Percentiles rank a stretch among this genome's conserved stretches.
Evolutionary conservation across 92 coral and sea anemone genomes (phyloP).

Genomic region (Micromussa lordhowensis): DNA sequence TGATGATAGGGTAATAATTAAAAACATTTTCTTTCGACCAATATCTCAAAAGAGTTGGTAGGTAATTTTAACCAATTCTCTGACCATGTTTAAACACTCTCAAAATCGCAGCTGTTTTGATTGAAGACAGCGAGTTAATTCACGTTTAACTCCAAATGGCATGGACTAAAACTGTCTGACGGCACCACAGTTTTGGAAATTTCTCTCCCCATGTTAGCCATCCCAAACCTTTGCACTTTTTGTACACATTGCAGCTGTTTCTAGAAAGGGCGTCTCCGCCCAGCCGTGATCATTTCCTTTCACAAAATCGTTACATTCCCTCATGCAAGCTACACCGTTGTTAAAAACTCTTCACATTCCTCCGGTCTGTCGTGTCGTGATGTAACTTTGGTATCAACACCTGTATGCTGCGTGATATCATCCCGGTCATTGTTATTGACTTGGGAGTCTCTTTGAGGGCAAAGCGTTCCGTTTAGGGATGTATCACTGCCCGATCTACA

Average conservation of each 20-base stretch:
- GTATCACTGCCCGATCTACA: conserved; percentile 26
- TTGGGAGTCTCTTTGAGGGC: not conserved
- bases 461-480: conserved; percentile 22
- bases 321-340: conserved; percentile 4
- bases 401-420: not conserved
- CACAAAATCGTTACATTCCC: not conserved
- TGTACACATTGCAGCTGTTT: not conserved
- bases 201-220: not conserved
- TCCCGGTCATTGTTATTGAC: conserved; percentile 16
- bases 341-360: conserved; percentile 9
- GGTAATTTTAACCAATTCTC: not conserved
- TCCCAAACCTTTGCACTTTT: not conserved
- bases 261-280: not conserved
- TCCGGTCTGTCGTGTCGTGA: not conserved
- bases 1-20: not conserved
- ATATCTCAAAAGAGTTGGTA: not conserved
- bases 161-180: not conserved
- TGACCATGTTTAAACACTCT: not conserved
- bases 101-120: not conserved
- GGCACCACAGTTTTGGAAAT: not conserved
- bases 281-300: not conserved
- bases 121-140: not conserved
- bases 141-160: not conserved
- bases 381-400: not conserved
- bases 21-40: not conserved